Evolutionary conservation across 2,888 invertebrate species (phyloP).

Genomic region (Zaprionus lineosus): DNA sequence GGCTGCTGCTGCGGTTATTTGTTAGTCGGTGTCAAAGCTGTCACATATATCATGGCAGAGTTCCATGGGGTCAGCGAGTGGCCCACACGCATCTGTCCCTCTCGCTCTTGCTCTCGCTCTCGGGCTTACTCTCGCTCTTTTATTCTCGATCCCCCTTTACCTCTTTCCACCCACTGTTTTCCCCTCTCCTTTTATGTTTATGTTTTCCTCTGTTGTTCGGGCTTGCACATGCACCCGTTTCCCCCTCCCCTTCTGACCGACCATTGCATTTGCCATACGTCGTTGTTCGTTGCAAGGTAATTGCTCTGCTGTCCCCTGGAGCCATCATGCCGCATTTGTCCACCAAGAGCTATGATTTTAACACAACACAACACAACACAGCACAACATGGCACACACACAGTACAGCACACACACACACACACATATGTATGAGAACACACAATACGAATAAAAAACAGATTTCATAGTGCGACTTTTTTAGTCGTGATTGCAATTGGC

Average conservation of each 20-base stretch:
- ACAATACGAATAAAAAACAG: too few species aligned
- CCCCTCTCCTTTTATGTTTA: too few species aligned
- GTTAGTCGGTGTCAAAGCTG: slow-evolving; percentile 77
- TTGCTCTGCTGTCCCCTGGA: slow-evolving; percentile 69
- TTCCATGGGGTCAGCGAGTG: slow-evolving; percentile 70
- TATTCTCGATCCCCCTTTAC: too few species aligned
- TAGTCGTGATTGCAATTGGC: slow-evolving; percentile 77
- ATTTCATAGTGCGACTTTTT: slow-evolving; percentile 35
- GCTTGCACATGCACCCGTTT: background rate
- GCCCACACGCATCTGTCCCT: slow-evolving; percentile 68
- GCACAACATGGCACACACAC: too few species aligned
- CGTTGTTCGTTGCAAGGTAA: slow-evolving; percentile 60
- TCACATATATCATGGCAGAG: slow-evolving; percentile 74
- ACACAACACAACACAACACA: slow-evolving; percentile 33
- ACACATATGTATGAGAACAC: slow-evolving; percentile 20
- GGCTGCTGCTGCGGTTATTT: slow-evolving; percentile 61
- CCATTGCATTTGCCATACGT: slow-evolving; percentile 16
- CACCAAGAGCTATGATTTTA: slow-evolving; percentile 69
- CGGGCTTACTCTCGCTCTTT: background rate
- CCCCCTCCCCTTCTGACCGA: too few species aligned
- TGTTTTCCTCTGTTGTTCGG: too few species aligned
- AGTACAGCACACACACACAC: slow-evolving; percentile 7
- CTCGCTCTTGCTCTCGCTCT: background rate
- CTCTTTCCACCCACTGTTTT: too few species aligned
- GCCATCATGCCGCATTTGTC: slow-evolving; percentile 78